These are phyloP conservation scores for Xiphophorus birchmanni DNA, from an alignment of 2,797 vertebrate genomes.

Conservation along the genomic window DNA sequence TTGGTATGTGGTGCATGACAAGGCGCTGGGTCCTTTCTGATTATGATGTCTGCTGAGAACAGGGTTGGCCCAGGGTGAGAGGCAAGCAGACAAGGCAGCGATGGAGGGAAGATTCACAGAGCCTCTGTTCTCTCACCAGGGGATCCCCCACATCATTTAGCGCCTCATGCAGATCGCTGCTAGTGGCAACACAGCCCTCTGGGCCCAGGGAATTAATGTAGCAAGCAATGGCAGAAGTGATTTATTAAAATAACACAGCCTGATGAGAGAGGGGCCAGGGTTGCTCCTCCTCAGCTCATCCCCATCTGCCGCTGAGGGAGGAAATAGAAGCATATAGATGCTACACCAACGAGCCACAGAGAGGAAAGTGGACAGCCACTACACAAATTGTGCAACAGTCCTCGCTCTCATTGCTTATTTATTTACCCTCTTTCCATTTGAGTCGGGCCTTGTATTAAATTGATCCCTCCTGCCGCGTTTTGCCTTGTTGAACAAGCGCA, in stretches of 20 bases:
- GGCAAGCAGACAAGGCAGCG: conserved; percentile 54
- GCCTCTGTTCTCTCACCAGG: conserved; percentile 71
- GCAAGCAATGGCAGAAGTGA: conserved; percentile 64
- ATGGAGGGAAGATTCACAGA: conserved; percentile 60
- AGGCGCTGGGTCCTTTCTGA: conserved; percentile 57
- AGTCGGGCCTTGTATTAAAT: conserved; percentile 75
- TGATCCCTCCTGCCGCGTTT: conserved; percentile 76
- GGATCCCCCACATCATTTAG: conserved; percentile 80
- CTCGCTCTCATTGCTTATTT: conserved; percentile 76
- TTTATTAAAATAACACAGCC: conserved; percentile 71
- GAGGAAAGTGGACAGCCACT: conserved; percentile 62
- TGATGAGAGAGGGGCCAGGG: conserved; percentile 53
- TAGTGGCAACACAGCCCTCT: conserved; percentile 70
- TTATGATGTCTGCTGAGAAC: conserved; percentile 66
- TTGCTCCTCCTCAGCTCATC: conserved; percentile 50
- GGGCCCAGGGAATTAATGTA: conserved; percentile 69
- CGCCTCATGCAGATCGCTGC: conserved; percentile 78
- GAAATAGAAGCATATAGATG: conserved; percentile 55
- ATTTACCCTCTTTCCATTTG: conserved; percentile 77
- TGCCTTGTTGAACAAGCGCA: conserved; percentile 80
- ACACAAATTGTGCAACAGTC: conserved; percentile 70
- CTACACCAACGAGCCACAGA: conserved; percentile 26
- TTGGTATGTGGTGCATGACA: conserved; percentile 50
- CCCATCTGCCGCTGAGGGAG: conserved; percentile 46
- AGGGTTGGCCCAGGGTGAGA: conserved; percentile 64